phyloP scores from a whole-genome alignment of 2,888 invertebrate species.

The Graphium colonna region DNA sequence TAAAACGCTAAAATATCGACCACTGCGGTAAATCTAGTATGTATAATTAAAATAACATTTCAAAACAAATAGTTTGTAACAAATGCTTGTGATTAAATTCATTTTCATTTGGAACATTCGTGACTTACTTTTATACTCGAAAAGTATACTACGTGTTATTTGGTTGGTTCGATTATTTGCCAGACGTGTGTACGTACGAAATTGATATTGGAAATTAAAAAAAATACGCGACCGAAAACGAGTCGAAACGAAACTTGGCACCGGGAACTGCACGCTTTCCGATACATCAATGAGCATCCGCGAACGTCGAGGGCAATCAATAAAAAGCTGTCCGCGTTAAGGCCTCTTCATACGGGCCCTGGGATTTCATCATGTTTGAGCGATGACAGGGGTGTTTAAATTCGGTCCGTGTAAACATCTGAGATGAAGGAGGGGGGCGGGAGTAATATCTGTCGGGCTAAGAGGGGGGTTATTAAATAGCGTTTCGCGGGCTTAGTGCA shows the following conservation, averaged over 20 bases:
- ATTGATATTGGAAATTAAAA: slow-evolving; percentile 12
- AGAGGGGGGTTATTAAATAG: slow-evolving; percentile 66
- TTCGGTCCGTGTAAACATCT: slow-evolving; percentile 41
- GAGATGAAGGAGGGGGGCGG: slow-evolving; percentile 32
- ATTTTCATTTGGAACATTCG: no score
- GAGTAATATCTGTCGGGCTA: slow-evolving; percentile 62
- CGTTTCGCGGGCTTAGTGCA: slow-evolving; percentile 66
- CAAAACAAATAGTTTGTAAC: no score
- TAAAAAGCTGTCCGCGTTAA: neutral
- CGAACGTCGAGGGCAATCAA: neutral
- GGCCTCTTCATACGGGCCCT: slow-evolving; percentile 2
- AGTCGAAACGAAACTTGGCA: slow-evolving; percentile 5
- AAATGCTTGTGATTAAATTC: no score
- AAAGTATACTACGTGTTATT: neutral
- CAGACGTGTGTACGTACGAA: neutral
- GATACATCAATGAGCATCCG: neutral
- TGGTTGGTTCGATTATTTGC: slow-evolving; percentile 1
- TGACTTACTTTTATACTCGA: no score
- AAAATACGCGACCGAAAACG: neutral
- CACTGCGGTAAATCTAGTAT: no score
- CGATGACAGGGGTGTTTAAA: slow-evolving; percentile 41
- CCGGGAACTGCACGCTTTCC: neutral
- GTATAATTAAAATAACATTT: no score
- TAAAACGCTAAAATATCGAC: no score
- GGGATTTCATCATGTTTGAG: slow-evolving; percentile 25